Conservation (phyloP, 2,797 vertebrate species). For the Premnoplex brunnescens region DNA sequence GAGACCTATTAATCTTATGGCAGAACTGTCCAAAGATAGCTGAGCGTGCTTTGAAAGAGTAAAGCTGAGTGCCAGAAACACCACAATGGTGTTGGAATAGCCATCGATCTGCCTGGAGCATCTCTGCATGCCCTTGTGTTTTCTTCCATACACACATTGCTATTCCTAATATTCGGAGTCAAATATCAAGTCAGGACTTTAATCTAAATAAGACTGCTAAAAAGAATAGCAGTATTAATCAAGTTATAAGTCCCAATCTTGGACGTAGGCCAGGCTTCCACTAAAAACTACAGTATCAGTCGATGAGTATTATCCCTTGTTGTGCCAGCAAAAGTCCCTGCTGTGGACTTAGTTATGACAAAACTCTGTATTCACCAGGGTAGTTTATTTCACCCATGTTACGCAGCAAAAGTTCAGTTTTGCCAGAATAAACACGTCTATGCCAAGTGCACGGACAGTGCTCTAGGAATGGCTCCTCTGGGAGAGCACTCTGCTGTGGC, state of each 20-base stretch:
- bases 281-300: background rate
- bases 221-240: background rate
- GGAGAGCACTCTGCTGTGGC: background rate
- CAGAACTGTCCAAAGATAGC: background rate
- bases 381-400: slow-evolving; percentile 14
- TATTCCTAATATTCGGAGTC: background rate
- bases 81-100: background rate
- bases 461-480: background rate
- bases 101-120: background rate
- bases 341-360: slow-evolving; percentile 6
- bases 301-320: background rate
- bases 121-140: background rate
- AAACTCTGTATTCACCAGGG: background rate
- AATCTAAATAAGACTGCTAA: background rate
- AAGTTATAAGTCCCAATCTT: background rate
- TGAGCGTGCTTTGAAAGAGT: background rate
- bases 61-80: background rate
- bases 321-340: slow-evolving; percentile 22
- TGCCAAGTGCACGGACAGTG: background rate
- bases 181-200: background rate
- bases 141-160: background rate
- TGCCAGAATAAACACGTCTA: slow-evolving; percentile 11
- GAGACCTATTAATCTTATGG: background rate
- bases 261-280: background rate
- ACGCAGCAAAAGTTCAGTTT: background rate